These are phyloP conservation scores for Rhinopomastus cyanomelas DNA, from an alignment of 2,113 vertebrate genomes.

Conservation along the genomic window DNA sequence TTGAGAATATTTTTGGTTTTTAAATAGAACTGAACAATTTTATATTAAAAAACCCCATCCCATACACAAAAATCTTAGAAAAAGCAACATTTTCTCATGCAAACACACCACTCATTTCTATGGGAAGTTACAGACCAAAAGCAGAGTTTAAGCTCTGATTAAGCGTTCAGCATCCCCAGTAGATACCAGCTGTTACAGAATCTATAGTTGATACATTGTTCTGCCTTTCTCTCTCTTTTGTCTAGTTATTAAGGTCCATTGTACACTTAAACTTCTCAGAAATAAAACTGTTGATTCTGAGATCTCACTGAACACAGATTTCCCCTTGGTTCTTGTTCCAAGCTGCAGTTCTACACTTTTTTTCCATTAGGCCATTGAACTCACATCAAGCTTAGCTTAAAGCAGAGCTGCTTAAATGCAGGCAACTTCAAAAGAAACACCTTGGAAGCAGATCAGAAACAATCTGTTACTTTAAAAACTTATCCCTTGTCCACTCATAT, in stretches of 20 bases:
- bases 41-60: not conserved
- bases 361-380: not conserved
- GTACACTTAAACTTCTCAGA: not conserved
- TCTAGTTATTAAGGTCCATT: not conserved
- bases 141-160: not conserved
- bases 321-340: not conserved
- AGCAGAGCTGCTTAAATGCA: not conserved
- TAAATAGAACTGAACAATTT: not conserved
- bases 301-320: not conserved
- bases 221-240: not conserved
- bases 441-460: slow-evolving; percentile 11
- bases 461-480: not conserved
- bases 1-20: not conserved
- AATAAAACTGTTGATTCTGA: not conserved
- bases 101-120: not conserved
- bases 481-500: not conserved
- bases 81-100: not conserved
- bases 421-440: not conserved
- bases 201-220: not conserved
- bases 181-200: not conserved
- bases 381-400: slow-evolving; percentile 5
- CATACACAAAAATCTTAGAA: not conserved
- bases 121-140: not conserved
- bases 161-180: not conserved
- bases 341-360: not conserved